These are phyloP conservation scores for Smittia sp. DNA, from an alignment of 2,888 invertebrate species.

Conservation along the genomic window DNA sequence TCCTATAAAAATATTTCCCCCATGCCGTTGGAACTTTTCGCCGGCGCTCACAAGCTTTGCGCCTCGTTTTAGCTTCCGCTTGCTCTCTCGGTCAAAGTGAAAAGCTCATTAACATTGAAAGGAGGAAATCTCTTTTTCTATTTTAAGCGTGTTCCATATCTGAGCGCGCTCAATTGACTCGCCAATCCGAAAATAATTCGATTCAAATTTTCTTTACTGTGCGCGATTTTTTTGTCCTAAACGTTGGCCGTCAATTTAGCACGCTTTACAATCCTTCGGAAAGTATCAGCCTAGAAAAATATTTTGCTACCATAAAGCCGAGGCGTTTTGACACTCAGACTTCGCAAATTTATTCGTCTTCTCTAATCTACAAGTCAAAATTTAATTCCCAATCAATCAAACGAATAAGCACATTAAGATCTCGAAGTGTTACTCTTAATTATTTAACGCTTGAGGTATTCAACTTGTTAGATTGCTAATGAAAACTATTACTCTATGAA, in stretches of 20 bases:
- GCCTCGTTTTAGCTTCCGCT: too few relatives aligned
- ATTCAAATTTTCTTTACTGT: not conserved
- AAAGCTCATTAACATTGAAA: not conserved
- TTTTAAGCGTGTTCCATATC: not conserved
- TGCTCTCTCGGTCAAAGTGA: not conserved
- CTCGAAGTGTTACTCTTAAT: too few relatives aligned
- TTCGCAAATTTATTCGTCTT: too few relatives aligned
- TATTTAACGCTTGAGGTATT: too few relatives aligned
- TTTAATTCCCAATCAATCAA: too few relatives aligned
- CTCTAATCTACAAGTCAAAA: too few relatives aligned
- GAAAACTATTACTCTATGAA: too few relatives aligned
- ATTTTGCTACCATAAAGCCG: not conserved
- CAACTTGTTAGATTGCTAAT: too few relatives aligned
- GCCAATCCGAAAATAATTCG: not conserved
- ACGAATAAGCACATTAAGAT: too few relatives aligned
- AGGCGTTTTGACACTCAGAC: too few relatives aligned
- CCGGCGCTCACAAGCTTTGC: not conserved
- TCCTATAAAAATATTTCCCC: slow-evolving; percentile 8
- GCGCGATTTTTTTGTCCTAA: not conserved
- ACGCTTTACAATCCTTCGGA: not conserved
- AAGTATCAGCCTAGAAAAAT: not conserved
- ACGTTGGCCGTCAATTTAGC: not conserved
- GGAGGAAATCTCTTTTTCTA: not conserved
- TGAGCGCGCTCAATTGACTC: not conserved
- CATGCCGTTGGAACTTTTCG: not conserved